Base-by-base conservation (phyloP, 2,888 invertebrate species). In the Stegophylla sp. region DNA sequence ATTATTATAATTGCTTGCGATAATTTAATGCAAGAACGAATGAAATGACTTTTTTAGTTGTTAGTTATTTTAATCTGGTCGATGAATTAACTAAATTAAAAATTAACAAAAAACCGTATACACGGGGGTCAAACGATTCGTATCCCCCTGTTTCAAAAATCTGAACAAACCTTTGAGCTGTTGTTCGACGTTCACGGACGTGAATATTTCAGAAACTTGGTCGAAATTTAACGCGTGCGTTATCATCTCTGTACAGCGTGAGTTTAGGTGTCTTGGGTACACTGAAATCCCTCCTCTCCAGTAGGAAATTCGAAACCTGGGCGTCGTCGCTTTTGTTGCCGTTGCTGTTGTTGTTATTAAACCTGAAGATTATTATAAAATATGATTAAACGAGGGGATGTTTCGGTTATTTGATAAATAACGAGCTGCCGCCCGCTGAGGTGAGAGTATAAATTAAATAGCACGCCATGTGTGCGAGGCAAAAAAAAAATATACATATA, bases 351-450 rank as follows among this genome's bases (percentile, higher is more conserved):
- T 79, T 64, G 45, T 69, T 77, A 77, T 79, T 79, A 69, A 61
- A 79, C 61, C 59, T 13, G 69, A 79, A 79, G 59, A 79, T 79
- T 71, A 71, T 79, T 69, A 79, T 61, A 79, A 79, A 79, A 79
- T 71, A 79, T 71, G 79, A 79, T 79, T 79, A 79, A 79, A 79
- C 69, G 69, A 64, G 77, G 79, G 79, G 79, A 61, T 69, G 77
- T 77, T 77, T 77, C 56, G 41, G 71, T 61, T 69, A 59, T 79
- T 71, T 79, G 71, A 79, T 79, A 79, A 79, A 79, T 79, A 79
- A 79, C 79, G 61, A 79, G 71, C 48, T 34, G 69, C 77, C 77
- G 79, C 79, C 79, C 79, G 79, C 79, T 71, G 79, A 71, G 79
- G 79, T 48, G 79, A 61, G 79, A 71, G 66, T 69, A 79, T 71